Percentiles rank a stretch among this genome's conserved stretches.
These are phyloP conservation scores for Etheostoma nigrum DNA, from an alignment of 2,797 vertebrate species.

Conservation along the genomic window DNA sequence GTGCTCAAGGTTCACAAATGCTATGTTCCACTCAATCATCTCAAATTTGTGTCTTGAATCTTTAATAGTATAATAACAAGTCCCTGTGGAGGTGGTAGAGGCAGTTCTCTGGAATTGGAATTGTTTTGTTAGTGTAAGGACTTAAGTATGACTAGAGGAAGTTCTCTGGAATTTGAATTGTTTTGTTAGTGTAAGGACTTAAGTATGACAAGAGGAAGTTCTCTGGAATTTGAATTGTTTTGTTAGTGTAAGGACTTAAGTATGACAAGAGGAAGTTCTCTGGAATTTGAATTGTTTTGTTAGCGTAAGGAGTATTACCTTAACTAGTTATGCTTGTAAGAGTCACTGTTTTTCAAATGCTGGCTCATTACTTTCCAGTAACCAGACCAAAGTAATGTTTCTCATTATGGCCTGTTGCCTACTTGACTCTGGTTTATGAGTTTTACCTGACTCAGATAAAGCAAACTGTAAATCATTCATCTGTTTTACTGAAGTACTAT, in stretches of 20 bases:
- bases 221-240: not conserved
- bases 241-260: not conserved
- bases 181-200: not conserved
- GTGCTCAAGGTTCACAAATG: not conserved
- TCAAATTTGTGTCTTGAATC: too few relatives aligned
- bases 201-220: not conserved
- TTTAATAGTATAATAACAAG: not conserved
- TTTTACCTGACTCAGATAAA: not conserved
- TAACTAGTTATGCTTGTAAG: not conserved
- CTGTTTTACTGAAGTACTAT: not conserved
- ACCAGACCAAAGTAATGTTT: too few relatives aligned
- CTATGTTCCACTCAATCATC: too few relatives aligned
- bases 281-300: not conserved
- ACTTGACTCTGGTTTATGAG: not conserved
- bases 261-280: not conserved
- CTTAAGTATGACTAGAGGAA: not conserved
- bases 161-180: not conserved
- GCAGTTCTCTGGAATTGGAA: not conserved
- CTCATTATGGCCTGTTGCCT: not conserved
- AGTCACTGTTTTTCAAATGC: not conserved
- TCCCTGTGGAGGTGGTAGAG: not conserved
- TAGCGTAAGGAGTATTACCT: not conserved
- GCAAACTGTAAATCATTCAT: not conserved
- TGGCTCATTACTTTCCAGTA: not conserved
- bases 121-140: not conserved